A percentile compares a stretch with the other conserved stretches of the same genome.
phyloP scores from a whole-genome alignment of 1,140 invertebrate genomes.

The Goniozus legneri region DNA sequence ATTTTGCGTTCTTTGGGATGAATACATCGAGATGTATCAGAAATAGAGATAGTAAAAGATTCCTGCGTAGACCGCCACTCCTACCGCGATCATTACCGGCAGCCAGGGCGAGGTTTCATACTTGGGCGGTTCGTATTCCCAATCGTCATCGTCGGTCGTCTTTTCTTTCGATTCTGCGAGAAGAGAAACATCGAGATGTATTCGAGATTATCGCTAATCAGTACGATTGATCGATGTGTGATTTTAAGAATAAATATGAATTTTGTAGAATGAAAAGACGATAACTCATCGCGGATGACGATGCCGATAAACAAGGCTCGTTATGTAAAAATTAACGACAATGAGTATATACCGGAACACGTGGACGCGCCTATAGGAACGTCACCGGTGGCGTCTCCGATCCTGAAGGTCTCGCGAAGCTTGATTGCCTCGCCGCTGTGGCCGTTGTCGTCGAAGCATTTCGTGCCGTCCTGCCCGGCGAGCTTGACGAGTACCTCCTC shows the following conservation, averaged over 20 bases:
- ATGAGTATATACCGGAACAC: too few species aligned
- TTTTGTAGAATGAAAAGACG: too few species aligned
- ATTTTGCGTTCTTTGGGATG: too few species aligned
- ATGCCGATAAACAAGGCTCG: too few species aligned
- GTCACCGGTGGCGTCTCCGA: constrained; percentile 68
- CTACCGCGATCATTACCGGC: constrained; percentile 13
- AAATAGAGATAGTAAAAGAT: constrained; percentile 30
- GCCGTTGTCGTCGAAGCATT: constrained; percentile 79
- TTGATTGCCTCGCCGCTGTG: constrained; percentile 75
- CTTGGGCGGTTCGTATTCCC: constrained; percentile 31
- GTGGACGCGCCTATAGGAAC: too few species aligned
- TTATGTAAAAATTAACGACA: too few species aligned
- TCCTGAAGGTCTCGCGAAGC: constrained; percentile 65
- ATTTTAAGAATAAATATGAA: too few species aligned
- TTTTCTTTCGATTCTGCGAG: background rate
- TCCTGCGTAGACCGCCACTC: constrained; percentile 27
- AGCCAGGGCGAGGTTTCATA: constrained; percentile 13
- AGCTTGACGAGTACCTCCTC: constrained; percentile 76
- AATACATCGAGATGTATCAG: too few species aligned
- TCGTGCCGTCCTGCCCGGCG: constrained; percentile 70
- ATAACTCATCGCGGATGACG: too few species aligned
- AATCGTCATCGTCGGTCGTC: constrained; percentile 32
- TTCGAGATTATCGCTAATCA: too few species aligned
- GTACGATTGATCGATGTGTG: too few species aligned
- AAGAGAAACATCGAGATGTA: background rate